Conservation (phyloP, 2,113 vertebrate species). For the Cebidichthys violaceus region DNA sequence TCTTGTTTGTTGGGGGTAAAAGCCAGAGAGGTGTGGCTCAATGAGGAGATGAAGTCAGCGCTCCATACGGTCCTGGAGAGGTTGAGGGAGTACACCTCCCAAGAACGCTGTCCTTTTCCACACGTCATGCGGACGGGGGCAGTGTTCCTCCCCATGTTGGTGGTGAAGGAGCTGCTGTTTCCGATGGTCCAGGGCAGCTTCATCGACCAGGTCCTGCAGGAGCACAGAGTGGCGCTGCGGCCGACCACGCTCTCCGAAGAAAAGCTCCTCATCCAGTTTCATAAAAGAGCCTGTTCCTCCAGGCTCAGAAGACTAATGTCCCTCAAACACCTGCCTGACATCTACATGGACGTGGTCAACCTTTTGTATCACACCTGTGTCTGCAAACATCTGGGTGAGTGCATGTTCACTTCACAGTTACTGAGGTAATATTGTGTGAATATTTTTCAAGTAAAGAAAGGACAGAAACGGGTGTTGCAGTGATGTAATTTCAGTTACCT, state of each 20-base stretch:
- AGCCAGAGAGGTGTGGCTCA: slow-evolving; percentile 87
- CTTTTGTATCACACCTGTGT: slow-evolving; percentile 88
- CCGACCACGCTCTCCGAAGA: slow-evolving; percentile 96
- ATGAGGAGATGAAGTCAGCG: slow-evolving; percentile 76
- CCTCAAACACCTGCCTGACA: slow-evolving; percentile 89
- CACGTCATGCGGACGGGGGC: slow-evolving; percentile 91
- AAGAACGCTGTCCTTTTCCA: slow-evolving; percentile 90
- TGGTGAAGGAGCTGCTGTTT: slow-evolving; percentile 95
- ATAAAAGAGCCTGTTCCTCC: slow-evolving; percentile 89
- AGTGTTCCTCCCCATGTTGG: slow-evolving; percentile 93
- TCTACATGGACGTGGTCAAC: slow-evolving; percentile 84
- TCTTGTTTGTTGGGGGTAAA: slow-evolving; percentile 72
- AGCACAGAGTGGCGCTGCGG: slow-evolving; percentile 92
- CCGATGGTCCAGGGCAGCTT: slow-evolving; percentile 85
- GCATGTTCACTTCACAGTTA: neutral
- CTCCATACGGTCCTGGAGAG: slow-evolving; percentile 83
- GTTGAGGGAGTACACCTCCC: slow-evolving; percentile 84
- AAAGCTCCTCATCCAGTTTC: slow-evolving; percentile 88
- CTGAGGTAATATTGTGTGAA: neutral
- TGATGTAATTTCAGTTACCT: neutral
- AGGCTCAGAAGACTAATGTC: slow-evolving; percentile 93
- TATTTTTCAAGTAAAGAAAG: neutral
- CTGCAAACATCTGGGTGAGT: slow-evolving; percentile 90
- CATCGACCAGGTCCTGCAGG: slow-evolving; percentile 93
- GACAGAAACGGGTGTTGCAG: neutral